These are phyloP conservation scores for Blera fallax DNA, from an alignment of 2,888 invertebrate genomes.

Conservation along the genomic window DNA sequence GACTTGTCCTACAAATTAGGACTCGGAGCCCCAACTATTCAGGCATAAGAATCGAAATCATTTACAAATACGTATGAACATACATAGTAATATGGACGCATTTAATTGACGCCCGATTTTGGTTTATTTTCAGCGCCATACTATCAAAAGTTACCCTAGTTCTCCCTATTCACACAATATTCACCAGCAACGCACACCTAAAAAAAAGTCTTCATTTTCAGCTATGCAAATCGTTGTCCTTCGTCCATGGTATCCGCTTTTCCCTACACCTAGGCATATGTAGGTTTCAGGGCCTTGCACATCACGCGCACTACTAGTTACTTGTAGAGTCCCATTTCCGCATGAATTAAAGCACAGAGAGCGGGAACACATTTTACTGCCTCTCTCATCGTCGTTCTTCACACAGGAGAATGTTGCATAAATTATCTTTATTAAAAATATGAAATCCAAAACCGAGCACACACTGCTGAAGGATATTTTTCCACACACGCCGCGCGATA, in stretches of 20 bases:
- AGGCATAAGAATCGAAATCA: too few species aligned
- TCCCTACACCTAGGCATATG: background rate
- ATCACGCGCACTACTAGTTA: conserved; percentile 41
- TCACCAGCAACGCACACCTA: background rate
- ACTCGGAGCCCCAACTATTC: too few species aligned
- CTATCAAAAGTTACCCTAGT: background rate
- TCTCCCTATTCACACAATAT: background rate
- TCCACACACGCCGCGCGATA: conserved; percentile 24
- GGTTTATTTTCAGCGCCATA: background rate
- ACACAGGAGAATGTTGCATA: conserved; percentile 60
- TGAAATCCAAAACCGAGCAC: conserved; percentile 33
- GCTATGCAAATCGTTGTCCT: conserved; percentile 8
- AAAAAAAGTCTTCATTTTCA: background rate
- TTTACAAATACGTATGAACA: too few species aligned
- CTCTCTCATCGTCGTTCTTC: conserved; percentile 34
- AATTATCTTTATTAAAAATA: conserved; percentile 64
- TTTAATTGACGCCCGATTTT: background rate
- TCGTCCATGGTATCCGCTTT: background rate
- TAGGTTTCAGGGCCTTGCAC: conserved; percentile 17
- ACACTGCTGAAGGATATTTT: background rate
- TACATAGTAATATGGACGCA: too few species aligned
- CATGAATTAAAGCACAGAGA: conserved; percentile 55
- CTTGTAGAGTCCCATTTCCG: conserved; percentile 43
- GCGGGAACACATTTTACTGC: background rate
- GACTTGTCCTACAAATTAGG: too few species aligned